Evolutionary conservation across 35 echinoderm and acorn worm genomes (phyloP), one percentile per base, ranked within the genome.

Genomic region (Hemicentrotus pulcherrimus): DNA sequence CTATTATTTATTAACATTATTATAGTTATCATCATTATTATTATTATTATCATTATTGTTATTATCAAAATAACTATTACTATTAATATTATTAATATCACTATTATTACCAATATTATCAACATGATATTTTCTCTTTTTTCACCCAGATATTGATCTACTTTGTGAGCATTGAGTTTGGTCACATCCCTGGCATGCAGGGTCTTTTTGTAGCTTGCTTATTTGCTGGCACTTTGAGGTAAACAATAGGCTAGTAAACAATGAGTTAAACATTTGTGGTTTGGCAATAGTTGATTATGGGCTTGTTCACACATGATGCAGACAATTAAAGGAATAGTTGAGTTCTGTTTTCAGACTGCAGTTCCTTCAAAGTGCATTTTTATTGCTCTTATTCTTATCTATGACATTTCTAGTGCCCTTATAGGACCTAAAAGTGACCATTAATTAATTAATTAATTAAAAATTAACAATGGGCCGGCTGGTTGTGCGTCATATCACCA

Each of bases 181-280:
- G 95, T 70, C 87, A 96, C 2, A 96, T 98, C 31, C 95, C 97
- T n/a, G 95, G 96, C 2, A 97, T 99, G 70, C 98, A 97, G 48
- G 98, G 98, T 19, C 94, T 99, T 9, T 99, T 99, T 95, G 96
- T 99, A 32, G 97, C 98, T n/a, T 99, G 98, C 86, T 65, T 99
- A 52, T 99, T 99, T 96, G 98, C 98, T 61, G 98, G 98, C 46
- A 99, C 98, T 13, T 88, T 99, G 12, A 99, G 98, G 98, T 99
- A 95, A 96, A 86, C 16, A 70, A 47, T 47, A 88, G 35, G 35
- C 35, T 41, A 41, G 35, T 41, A 41, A 41, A 41, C 35, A 41
- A 41, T 41, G 35, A 41, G 35, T 41, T 0, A 41, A 41, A 41
- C 35, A 41, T 41, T 41, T 41, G 35, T 41, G 35, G 35, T 41